Evolutionary conservation across 2,888 invertebrate genomes (phyloP), one percentile per base, ranked within the genome.

Genomic region (Platycnemis pennipes): DNA sequence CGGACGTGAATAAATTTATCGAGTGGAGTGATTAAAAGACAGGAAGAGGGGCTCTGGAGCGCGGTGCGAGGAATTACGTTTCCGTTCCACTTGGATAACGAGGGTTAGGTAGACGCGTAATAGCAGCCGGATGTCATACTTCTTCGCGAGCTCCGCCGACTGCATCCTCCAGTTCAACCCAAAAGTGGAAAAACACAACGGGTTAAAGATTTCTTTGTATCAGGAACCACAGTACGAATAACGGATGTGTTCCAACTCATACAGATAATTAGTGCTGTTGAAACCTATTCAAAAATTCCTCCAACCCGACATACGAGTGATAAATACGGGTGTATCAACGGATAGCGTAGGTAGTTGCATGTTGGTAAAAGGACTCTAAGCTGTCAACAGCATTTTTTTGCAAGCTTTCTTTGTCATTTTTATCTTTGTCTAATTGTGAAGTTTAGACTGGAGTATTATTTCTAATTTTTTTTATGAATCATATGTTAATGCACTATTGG

Each of bases 1-100:
- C 26, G 37, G 77, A 77, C 77, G 77, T 77, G 31, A 77, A 77
- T 77, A 77, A 77, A 77, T 77, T 77, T 77, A 77, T 77, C n/a
- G 77, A 77, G 77, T 31, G 77, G 31, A 37, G 77, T 77, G 77
- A 77, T 77, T 77, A 37, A 77, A 16, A 37, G 77, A 16, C 77
- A 11, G 37, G 11, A 11, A 37, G n/a, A n/a, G 63, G 63, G 22
- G 63, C n/a, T 11, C 2, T 77, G 31, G 8, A n/a, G 77, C 31
- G 77, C 77, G 37, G 77, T 8, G 31, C n/a, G 77, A 77, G 37
- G 77, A 77, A 37, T 77, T 77, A 37, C 77, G 77, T 26, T 77
- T 77, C 77, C 77, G 77, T 77, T 77, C 77, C 77, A 26, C 31
- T 13, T 26, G 77, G 77, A 37, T 77, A 77, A 77, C 77, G 77